Evolutionary conservation across 2,113 vertebrate species (phyloP).

Genomic region (Strix aluco): DNA sequence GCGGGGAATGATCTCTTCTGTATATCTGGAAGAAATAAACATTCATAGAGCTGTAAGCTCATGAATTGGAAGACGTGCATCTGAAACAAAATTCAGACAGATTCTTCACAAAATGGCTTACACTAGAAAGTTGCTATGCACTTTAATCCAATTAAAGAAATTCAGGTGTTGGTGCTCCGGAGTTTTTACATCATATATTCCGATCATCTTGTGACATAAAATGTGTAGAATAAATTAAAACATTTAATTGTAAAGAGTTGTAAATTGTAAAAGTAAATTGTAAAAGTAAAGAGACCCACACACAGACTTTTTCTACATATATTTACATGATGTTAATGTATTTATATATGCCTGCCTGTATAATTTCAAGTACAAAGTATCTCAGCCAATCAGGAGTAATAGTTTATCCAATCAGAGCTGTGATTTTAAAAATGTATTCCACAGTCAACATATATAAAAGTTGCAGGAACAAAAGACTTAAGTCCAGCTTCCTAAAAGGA

Average conservation of each 20-base stretch:
- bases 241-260: neutral
- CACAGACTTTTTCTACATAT: neutral
- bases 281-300: neutral
- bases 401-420: neutral
- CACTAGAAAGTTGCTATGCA: neutral
- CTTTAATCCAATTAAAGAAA: neutral
- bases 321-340: neutral
- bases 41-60: neutral
- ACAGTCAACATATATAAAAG: neutral
- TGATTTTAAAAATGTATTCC: neutral
- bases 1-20: slow-evolving; percentile 87
- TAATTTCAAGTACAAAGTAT: neutral
- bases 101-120: neutral
- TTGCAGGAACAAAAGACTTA: neutral
- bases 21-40: slow-evolving; percentile 83
- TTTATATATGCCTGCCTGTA: neutral
- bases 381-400: neutral
- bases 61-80: neutral
- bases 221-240: neutral
- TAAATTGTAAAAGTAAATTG: too few species aligned
- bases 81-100: neutral
- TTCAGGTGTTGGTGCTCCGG: neutral
- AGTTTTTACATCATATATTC: neutral
- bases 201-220: neutral
- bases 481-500: neutral